A percentile compares a stretch with the other conserved stretches of the same genome.
Conservation (phyloP, 1,140 invertebrate genomes). For the Bombus waltoni region DNA sequence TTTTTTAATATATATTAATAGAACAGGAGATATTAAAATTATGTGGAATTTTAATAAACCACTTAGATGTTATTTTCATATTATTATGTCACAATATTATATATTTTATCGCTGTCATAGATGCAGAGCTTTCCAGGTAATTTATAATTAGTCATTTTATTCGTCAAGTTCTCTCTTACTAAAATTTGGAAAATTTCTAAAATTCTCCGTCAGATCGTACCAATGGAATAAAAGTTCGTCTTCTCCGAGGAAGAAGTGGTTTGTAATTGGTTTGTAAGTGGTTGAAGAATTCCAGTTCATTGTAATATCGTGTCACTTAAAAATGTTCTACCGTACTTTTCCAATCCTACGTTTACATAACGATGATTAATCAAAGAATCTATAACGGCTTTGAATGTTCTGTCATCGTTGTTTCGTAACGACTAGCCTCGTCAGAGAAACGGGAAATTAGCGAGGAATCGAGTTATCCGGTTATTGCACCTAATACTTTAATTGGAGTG, state of each 20-base stretch:
- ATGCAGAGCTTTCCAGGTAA: not conserved
- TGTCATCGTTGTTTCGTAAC: not conserved
- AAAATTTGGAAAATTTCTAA: not conserved
- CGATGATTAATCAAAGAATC: not conserved
- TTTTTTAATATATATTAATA: no score
- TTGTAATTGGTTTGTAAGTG: not conserved
- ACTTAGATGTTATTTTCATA: no score
- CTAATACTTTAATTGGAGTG: constrained; percentile 29
- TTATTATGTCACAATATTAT: no score
- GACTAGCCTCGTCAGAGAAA: not conserved
- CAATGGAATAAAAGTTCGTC: no score
- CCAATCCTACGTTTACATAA: not conserved
- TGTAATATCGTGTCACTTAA: no score
- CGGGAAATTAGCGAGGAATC: not conserved
- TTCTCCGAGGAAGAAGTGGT: no score
- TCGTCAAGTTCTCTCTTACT: not conserved
- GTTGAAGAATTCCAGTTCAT: not conserved
- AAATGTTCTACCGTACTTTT: not conserved
- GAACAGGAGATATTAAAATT: no score
- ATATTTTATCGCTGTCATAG: not conserved
- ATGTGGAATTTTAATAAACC: no score
- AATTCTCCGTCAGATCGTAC: not conserved
- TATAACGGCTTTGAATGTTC: no score
- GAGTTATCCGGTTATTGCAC: not conserved
- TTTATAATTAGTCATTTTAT: not conserved